These are phyloP conservation scores for Trichomalopsis sarcophagae DNA, from an alignment of 1,140 invertebrate species.

Conservation along the genomic window DNA sequence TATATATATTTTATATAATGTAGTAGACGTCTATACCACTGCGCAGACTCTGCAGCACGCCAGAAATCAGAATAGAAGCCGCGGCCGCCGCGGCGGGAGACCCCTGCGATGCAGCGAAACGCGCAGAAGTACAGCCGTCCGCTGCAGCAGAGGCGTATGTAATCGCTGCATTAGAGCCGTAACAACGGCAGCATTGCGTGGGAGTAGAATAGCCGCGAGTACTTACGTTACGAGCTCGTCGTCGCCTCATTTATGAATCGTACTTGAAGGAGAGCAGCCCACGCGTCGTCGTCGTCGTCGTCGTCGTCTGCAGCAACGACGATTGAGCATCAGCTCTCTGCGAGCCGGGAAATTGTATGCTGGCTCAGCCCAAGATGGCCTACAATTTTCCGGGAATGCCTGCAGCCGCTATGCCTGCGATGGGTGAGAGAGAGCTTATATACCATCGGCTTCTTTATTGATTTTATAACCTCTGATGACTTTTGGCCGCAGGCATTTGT, in stretches of 20 bases:
- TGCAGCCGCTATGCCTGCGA: constrained; percentile 69
- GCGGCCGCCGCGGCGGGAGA: not conserved
- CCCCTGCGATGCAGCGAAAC: not conserved
- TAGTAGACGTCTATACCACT: too few relatives aligned
- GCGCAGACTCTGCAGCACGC: not conserved
- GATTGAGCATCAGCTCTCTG: too few relatives aligned
- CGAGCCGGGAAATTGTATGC: constrained; percentile 38
- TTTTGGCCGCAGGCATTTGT: not conserved
- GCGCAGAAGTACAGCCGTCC: not conserved
- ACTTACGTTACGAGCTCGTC: not conserved
- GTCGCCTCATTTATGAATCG: not conserved
- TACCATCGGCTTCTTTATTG: not conserved
- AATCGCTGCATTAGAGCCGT: too few relatives aligned
- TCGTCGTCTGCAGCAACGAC: not conserved
- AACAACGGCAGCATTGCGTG: not conserved
- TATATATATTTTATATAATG: too few relatives aligned
- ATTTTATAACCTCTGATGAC: constrained; percentile 14
- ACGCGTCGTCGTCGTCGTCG: not conserved
- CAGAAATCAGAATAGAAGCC: not conserved
- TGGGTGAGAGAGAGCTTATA: constrained; percentile 61
- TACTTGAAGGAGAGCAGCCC: not conserved
- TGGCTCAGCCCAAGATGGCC: constrained; percentile 64
- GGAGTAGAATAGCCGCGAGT: not conserved
- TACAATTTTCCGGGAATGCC: constrained; percentile 74
- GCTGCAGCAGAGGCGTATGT: not conserved